phyloP scores from a whole-genome alignment of 2,888 invertebrate species.

The Carabus problematicus region DNA sequence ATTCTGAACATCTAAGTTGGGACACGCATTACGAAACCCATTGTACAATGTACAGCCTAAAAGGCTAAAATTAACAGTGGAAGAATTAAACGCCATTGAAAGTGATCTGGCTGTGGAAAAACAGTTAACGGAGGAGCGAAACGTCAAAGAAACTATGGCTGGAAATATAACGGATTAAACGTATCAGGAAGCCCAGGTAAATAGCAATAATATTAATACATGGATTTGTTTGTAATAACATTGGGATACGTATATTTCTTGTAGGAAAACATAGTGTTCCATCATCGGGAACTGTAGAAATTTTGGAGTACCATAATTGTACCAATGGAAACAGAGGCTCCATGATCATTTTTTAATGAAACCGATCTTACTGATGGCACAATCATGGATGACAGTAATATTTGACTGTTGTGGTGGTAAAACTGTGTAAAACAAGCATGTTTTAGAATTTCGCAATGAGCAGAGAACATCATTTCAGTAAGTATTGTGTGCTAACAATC shows the following conservation, averaged over 20 bases:
- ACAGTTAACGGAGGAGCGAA: conserved; percentile 69
- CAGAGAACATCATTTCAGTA: conserved; percentile 80
- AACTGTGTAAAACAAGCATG: conserved; percentile 88
- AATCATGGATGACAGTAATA: conserved; percentile 98
- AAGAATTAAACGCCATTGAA: conserved; percentile 58
- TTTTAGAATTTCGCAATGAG: conserved; percentile 81
- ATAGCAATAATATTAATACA: not conserved
- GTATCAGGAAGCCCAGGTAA: conserved; percentile 79
- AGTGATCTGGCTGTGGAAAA: conserved; percentile 70
- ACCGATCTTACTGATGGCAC: conserved; percentile 86
- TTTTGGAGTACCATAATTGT: conserved; percentile 96
- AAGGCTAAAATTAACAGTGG: conserved; percentile 53
- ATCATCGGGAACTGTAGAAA: conserved; percentile 75
- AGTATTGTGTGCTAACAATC: conserved; percentile 54
- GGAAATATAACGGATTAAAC: conserved; percentile 89
- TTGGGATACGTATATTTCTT: conserved; percentile 33
- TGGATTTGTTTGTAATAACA: too few species aligned
- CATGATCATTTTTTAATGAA: conserved; percentile 91
- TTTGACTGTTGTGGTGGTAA: conserved; percentile 97
- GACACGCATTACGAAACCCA: too few species aligned
- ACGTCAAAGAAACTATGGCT: conserved; percentile 78
- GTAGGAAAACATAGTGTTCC: too few species aligned
- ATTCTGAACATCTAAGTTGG: too few species aligned
- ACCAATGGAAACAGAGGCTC: conserved; percentile 99
- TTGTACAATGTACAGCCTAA: conserved; percentile 50